Evolutionary conservation across 1,140 invertebrate species (phyloP), one percentile per base, ranked within the genome.

Genomic region (Lithobius niger): DNA sequence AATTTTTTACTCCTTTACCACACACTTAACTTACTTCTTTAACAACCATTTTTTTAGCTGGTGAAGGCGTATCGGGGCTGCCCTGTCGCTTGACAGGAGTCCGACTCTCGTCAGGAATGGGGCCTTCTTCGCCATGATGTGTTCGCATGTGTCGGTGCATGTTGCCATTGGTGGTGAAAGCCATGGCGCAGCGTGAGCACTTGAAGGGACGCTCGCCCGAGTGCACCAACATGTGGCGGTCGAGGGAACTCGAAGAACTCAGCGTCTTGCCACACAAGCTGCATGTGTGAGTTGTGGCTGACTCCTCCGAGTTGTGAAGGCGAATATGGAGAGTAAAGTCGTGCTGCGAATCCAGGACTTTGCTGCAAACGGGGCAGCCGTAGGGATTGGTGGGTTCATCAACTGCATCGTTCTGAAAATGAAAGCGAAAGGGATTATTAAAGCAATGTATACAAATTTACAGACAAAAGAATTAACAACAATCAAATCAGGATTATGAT

Each of bases 121-220:
- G 10, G 13, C 31, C 6, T 36, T 15, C n/a, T 60, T 54, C 60
- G 22, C 28, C 43, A 57, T 73, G 74, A 67, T 85, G 83, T 0
- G 82, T 86, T 52, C 84, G 74, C 72, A 86, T 79, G 65, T 91
- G 88, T 24, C 86, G 72, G 64, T 88, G 85, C 84, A 92, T 88
- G 67, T 88, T 89, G 16, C 86, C 86, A 67, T 88, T 90, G 2
- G 86, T 90, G 27, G 84, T 88, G 70, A 91, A 93, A 2, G 84
- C 80, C 68, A 86, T 79, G 21, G 80, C 76, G 67, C 87, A 91
- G 59, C 79, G 77, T 61, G 79, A 79, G 68, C 88, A 91, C 61
- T 55, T 25, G 31, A 68, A 70, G 27, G 68, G 67, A 16, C 68
- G 57, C 49, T 60, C 62, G 10, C 65, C 65, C 6, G 62, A 61